Conservation (phyloP, 2,888 invertebrate genomes). For the Plemyria rubiginata region DNA sequence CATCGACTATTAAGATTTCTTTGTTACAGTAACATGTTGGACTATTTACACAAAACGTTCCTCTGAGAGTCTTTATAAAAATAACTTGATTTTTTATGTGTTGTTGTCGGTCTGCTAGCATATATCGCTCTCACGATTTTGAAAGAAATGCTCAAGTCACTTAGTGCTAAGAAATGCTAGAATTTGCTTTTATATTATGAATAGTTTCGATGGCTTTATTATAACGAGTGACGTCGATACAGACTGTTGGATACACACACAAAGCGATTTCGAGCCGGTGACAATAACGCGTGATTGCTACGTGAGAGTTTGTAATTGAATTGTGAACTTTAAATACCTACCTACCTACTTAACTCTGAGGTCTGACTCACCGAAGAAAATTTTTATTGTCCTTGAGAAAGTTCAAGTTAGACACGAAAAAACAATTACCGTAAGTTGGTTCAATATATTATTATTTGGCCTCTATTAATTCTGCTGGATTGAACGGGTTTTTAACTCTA, state of each 20-base stretch:
- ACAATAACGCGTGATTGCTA: conserved; percentile 81
- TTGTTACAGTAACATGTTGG: conserved; percentile 83
- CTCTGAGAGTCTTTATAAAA: conserved; percentile 75
- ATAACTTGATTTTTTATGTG: conserved; percentile 69
- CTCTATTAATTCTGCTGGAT: conserved; percentile 11
- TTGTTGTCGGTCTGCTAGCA: conserved; percentile 70
- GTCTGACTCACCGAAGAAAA: conserved; percentile 68
- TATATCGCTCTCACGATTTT: conserved; percentile 78
- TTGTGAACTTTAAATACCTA: conserved; percentile 66
- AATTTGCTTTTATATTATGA: conserved; percentile 79
- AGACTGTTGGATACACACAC: conserved; percentile 68
- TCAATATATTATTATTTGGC: conserved; percentile 18
- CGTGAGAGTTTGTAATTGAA: conserved; percentile 78
- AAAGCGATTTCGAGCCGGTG: conserved; percentile 70
- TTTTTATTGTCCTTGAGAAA: conserved; percentile 70
- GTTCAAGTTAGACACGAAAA: conserved; percentile 28
- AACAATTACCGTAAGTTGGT: conserved; percentile 18
- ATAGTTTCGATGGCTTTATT: conserved; percentile 80
- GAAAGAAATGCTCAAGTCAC: conserved; percentile 81
- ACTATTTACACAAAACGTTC: conserved; percentile 84
- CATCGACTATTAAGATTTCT: conserved; percentile 84
- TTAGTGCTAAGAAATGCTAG: conserved; percentile 75
- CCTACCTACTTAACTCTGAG: conserved; percentile 43
- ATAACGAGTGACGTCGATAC: conserved; percentile 73
- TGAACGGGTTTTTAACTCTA: conserved; percentile 15